Percentiles rank a stretch among this genome's conserved stretches.
Evolutionary conservation across 1,140 invertebrate species (phyloP).

Genomic region (Reticulitermes speratus): DNA sequence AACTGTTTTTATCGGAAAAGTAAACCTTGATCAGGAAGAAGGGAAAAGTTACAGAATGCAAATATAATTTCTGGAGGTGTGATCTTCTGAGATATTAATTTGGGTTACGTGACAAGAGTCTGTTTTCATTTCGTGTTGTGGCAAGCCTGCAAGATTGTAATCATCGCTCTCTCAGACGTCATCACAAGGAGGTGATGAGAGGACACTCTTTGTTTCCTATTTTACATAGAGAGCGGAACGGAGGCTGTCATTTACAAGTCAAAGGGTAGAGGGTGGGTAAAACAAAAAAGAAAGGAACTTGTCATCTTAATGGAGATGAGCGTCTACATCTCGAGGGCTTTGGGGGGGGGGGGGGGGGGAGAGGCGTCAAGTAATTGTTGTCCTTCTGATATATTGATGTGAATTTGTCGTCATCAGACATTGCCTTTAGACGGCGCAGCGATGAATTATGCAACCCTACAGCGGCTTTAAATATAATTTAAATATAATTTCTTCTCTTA

Average conservation of each 20-base stretch:
- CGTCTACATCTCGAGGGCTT: neutral
- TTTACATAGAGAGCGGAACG: slow-evolving; percentile 18
- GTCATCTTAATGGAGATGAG: slow-evolving; percentile 15
- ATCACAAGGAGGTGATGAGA: neutral
- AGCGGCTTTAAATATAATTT: too few species aligned
- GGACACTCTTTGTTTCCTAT: neutral
- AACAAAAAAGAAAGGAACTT: neutral
- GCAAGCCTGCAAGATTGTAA: neutral
- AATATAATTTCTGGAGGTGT: neutral
- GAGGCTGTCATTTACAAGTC: neutral
- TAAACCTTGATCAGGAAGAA: too few species aligned
- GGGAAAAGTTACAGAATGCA: neutral
- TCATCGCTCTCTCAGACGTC: neutral
- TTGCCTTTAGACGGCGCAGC: neutral
- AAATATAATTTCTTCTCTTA: too few species aligned
- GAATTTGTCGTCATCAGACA: neutral
- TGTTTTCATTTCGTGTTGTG: neutral
- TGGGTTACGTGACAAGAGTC: neutral
- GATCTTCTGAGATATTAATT: neutral
- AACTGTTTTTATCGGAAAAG: too few species aligned
- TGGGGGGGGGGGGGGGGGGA: neutral
- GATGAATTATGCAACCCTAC: neutral
- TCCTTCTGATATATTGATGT: neutral
- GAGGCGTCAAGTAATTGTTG: neutral
- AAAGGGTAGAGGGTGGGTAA: neutral